Evolutionary conservation across 2,888 invertebrate species (phyloP), one percentile per base, ranked within the genome.

Genomic region (Pollenia angustigena): DNA sequence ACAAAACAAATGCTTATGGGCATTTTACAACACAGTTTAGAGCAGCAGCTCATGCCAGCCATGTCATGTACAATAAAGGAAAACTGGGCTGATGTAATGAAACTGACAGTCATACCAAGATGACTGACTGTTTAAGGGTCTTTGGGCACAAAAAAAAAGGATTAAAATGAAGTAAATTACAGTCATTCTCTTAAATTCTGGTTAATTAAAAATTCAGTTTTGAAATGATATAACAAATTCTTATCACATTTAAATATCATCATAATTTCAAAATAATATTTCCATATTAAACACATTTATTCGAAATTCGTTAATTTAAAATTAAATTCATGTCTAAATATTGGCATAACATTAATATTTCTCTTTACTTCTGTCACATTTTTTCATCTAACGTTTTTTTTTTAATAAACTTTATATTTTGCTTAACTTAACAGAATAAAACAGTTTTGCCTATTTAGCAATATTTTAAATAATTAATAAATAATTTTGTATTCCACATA

Each of bases 391-490:
- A 54, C 2, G 10, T 50, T 14, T 48, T 40, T 69, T 40, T 56
- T 40, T 23, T 40, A 8, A 62, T 54, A 42, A 72, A 14, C 12
- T 52, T 71, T 54, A 40, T 1, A 32, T 64, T 56, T 81, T 64
- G 71, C 81, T 48, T 56, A 18, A 18, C 40, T 64, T 11, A 40
- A 62, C 56, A 60, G 12, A 46, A 68, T 32, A 32, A 23, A 23
- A 66, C 58, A n/a, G 18, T 56, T 16, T 60, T 75, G 81, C 50
- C 54, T 16, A 71, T 52, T 80, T 40, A 52, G 52, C 60, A 46
- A 68, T 44, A 60, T 81, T 68, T 60, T 68, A 66, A 75, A 81
- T 75, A 75, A 75, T 68, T 81, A 75, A 81, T 75, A 68, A 60
- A 75, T 68, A 68, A 75, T 60, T 82, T 74, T 82, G 23, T 44